These are phyloP conservation scores for Chloroceryle aenea DNA, from an alignment of 2,113 vertebrate genomes.

Conservation along the genomic window DNA sequence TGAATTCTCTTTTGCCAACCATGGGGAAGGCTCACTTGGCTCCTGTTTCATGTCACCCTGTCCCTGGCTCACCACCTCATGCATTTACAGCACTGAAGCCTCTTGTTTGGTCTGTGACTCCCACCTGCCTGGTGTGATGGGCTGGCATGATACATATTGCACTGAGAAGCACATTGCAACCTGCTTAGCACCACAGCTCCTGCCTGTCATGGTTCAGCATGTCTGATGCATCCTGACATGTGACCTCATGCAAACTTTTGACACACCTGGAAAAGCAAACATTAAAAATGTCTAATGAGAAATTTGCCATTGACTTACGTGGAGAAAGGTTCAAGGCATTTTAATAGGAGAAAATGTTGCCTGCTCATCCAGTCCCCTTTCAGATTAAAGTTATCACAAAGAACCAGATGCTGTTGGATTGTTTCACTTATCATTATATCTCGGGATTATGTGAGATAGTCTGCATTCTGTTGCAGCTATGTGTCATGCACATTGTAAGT, in stretches of 20 bases:
- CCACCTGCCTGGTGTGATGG: not conserved
- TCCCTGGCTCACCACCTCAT: not conserved
- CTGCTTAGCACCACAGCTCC: not conserved
- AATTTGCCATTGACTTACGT: not conserved
- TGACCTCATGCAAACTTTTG: not conserved
- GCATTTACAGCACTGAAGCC: not conserved
- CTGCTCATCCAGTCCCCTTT: not conserved
- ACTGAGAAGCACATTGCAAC: not conserved
- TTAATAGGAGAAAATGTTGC: not conserved
- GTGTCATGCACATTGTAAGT: not conserved
- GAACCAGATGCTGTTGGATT: conserved; percentile 11
- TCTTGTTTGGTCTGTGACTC: not conserved
- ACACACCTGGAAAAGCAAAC: not conserved
- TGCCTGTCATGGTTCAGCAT: not conserved
- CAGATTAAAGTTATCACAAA: conserved; percentile 36
- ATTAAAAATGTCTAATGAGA: not conserved
- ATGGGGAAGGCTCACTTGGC: fast-evolving
- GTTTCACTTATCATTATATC: not conserved
- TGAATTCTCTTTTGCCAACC: not conserved
- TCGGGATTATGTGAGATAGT: not conserved
- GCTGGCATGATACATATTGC: fast-evolving
- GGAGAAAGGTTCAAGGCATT: not conserved
- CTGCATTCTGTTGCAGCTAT: not conserved
- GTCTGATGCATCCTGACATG: not conserved
- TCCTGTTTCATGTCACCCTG: not conserved